Percentiles rank a stretch among this genome's conserved stretches.
Conservation (phyloP, 2,797 vertebrate genomes). For the Artibeus lituratus region DNA sequence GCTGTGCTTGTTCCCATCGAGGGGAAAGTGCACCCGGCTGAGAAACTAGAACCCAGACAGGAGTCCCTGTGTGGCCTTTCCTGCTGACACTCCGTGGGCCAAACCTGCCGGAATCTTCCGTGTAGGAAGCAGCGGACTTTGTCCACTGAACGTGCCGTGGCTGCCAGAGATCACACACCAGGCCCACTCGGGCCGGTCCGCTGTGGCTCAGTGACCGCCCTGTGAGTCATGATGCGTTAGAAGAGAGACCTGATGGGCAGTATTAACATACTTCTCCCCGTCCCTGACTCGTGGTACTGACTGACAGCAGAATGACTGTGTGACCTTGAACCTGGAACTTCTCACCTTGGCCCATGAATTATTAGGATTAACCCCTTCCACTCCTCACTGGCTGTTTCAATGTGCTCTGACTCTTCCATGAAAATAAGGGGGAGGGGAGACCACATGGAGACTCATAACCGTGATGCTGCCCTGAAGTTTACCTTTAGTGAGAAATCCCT, state of each 20-base stretch:
- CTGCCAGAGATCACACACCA: conserved; percentile 35
- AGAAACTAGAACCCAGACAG: not conserved
- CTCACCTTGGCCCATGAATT: not conserved
- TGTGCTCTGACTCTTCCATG: not conserved
- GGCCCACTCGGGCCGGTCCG: conserved; percentile 53
- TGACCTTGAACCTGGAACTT: conserved; percentile 41
- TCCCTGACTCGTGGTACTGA: conserved; percentile 43
- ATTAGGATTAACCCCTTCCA: conserved; percentile 27
- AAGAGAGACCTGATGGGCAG: conserved; percentile 25
- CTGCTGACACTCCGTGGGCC: conserved; percentile 33
- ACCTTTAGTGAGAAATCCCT: conserved; percentile 57
- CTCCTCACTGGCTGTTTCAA: not conserved
- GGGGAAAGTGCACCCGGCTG: conserved; percentile 57
- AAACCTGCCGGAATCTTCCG: conserved; percentile 48
- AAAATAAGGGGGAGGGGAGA: conserved; percentile 14
- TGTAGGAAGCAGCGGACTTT: conserved; percentile 50
- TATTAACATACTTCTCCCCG: conserved; percentile 63
- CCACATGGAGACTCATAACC: not conserved
- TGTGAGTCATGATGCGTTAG: conserved; percentile 53
- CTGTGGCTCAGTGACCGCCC: conserved; percentile 33
- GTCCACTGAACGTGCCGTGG: conserved; percentile 45
- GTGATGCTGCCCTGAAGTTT: conserved; percentile 33
- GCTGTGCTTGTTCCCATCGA: not conserved
- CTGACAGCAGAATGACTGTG: conserved; percentile 45
- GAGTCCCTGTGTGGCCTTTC: conserved; percentile 40